Evolutionary conservation across 2,113 vertebrate species (phyloP), one percentile per base, ranked within the genome.

Genomic region (Saguinus imperator): DNA sequence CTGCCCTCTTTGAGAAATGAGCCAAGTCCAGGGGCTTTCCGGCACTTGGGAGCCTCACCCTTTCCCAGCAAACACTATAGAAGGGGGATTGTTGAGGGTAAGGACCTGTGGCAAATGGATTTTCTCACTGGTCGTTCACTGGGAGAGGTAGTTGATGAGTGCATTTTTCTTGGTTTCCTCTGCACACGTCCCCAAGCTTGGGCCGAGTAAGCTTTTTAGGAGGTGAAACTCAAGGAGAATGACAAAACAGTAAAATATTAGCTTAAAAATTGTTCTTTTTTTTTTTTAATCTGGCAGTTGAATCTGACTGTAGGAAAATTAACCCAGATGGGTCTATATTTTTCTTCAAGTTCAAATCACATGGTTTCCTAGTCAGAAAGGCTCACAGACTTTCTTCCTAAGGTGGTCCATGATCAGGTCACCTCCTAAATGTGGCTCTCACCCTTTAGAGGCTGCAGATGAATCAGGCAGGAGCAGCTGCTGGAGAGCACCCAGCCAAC

Each of bases 331-430:
- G 20, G 35, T 48, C 20, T 0, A 1, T n/a, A 29, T 43, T 89
- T 97, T 94, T 27, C 57, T 83, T 92, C 1, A 16, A 73, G 84
- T 82, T 89, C 83, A 86, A 86, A 43, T 48, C 72, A 55, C 86
- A 57, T 70, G 94, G 75, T 82, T 93, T 58, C 94, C 55, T 48
- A 25, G 32, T 91, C 86, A 89, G 94, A 87, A 94, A 87, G 52
- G n/a, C 70, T 61, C 50, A 8, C 10, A 43, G 87, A 77, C 82
- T 94, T 94, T 92, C 79, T 91, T 96, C 86, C 80, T 82, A 81
- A 96, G 94, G 66, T 16, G 7, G 27, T 50, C 70, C 79, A 57
- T 0, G 57, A 32, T 87, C 40, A 20, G n/a, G 52, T 43, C 43
- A 68, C 50, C 32, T 35, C 40, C 37, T 68, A 13, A 79, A 1